Percentiles rank a stretch among this genome's conserved stretches.
Evolutionary conservation across 2,888 invertebrate genomes (phyloP).

Genomic region (Platycheirus albimanus): DNA sequence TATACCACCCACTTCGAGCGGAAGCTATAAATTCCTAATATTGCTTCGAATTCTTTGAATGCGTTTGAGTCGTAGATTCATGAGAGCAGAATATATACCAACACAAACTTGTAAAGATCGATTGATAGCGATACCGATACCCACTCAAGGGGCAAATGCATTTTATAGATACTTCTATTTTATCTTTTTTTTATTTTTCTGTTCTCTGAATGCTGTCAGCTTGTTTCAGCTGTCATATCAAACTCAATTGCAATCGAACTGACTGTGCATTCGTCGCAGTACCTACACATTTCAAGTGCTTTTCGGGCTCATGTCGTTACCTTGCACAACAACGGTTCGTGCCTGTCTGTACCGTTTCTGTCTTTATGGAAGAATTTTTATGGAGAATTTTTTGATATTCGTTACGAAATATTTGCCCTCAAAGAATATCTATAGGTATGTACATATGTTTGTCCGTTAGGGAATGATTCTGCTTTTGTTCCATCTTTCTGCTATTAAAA

Average conservation of each 20-base stretch:
- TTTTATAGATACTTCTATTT: constrained; percentile 11
- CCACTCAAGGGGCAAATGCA: constrained; percentile 25
- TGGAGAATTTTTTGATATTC: not conserved
- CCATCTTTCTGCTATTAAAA: not conserved
- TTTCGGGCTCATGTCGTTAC: constrained; percentile 10
- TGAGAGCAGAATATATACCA: not conserved
- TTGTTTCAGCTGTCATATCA: constrained; percentile 62
- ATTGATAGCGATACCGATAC: constrained; percentile 19
- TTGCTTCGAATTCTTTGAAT: constrained; percentile 38
- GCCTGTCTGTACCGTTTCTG: constrained; percentile 18
- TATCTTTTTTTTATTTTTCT: not conserved
- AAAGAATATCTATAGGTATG: not conserved
- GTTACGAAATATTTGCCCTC: not conserved
- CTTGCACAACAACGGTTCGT: constrained; percentile 11
- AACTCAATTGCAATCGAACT: constrained; percentile 52
- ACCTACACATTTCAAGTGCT: constrained; percentile 10
- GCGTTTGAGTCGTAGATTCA: constrained; percentile 37
- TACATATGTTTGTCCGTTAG: not conserved
- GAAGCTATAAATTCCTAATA: constrained; percentile 65
- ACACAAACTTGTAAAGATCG: not conserved
- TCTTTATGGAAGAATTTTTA: constrained; percentile 1
- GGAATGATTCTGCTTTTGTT: not conserved
- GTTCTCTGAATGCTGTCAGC: constrained; percentile 39
- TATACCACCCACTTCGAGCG: constrained; percentile 61
- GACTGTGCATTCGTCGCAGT: constrained; percentile 9